Evolutionary conservation across 30 jellyfish, hydroid and myxozoan species (phyloP).

Genomic region (Clytia hemisphaerica): DNA sequence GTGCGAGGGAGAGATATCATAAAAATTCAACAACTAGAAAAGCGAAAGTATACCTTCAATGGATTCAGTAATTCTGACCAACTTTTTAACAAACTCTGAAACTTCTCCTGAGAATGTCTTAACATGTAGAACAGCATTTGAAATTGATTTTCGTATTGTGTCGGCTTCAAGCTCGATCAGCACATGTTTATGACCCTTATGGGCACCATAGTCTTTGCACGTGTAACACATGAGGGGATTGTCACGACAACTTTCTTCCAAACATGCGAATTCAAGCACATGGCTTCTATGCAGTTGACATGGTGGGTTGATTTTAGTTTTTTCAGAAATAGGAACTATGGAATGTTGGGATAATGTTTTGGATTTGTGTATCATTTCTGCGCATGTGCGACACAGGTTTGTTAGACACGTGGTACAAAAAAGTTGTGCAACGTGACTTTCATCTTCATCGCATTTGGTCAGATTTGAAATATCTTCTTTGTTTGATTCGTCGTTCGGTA

Average conservation of each 20-base stretch:
- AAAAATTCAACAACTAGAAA: neutral
- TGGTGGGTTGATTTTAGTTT: slow-evolving; percentile 82
- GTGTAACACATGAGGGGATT: slow-evolving; percentile 86
- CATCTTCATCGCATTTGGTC: slow-evolving; percentile 77
- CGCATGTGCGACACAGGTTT: slow-evolving; percentile 70
- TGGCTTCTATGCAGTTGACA: slow-evolving; percentile 88
- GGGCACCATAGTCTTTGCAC: slow-evolving; percentile 92
- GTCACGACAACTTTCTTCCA: slow-evolving; percentile 78
- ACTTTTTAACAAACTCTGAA: slow-evolving; percentile 63
- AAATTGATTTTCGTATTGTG: slow-evolving; percentile 62
- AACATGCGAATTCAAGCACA: slow-evolving; percentile 85
- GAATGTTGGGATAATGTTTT: slow-evolving; percentile 65
- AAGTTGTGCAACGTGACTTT: slow-evolving; percentile 51
- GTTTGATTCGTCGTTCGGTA: too few species aligned
- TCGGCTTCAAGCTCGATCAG: slow-evolving; percentile 88
- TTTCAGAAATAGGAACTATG: slow-evolving; percentile 74
- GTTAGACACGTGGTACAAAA: slow-evolving; percentile 83
- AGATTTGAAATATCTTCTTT: slow-evolving; percentile 22
- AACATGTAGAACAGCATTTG: slow-evolving; percentile 75
- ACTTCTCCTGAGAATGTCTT: slow-evolving; percentile 74
- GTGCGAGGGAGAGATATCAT: neutral
- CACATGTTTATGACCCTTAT: slow-evolving; percentile 93
- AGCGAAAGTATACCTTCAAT: slow-evolving; percentile 70
- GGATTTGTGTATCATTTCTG: slow-evolving; percentile 58
- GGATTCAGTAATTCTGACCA: slow-evolving; percentile 59